phyloP scores from a whole-genome alignment of 2,113 vertebrate species.

The Benitochromis conjunctus region DNA sequence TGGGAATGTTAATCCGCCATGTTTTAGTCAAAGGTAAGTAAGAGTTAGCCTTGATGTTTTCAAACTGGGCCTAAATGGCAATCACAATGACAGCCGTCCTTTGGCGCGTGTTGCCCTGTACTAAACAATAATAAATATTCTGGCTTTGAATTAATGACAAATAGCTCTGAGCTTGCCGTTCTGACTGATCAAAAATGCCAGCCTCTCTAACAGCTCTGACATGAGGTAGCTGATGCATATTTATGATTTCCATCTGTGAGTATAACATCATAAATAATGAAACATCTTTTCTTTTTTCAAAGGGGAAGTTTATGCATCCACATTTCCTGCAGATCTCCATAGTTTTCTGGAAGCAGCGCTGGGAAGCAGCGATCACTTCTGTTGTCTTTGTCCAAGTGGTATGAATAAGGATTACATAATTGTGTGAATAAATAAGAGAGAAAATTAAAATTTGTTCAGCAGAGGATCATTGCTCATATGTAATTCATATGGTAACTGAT shows the following conservation, averaged over 20 bases:
- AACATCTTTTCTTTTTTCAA: neutral
- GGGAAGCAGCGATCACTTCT: neutral
- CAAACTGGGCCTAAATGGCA: neutral
- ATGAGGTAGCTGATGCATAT: constrained; percentile 54
- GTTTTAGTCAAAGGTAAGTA: neutral
- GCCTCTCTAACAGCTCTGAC: constrained; percentile 46
- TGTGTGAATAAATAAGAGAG: neutral
- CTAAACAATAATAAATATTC: constrained; percentile 48
- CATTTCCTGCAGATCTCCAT: neutral
- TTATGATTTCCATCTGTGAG: constrained; percentile 58
- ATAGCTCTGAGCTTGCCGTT: constrained; percentile 30
- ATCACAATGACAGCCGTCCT: neutral
- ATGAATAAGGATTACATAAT: neutral
- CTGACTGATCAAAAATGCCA: constrained; percentile 50
- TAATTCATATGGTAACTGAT: neutral
- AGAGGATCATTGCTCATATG: neutral
- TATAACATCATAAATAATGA: constrained; percentile 42
- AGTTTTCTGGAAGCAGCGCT: neutral
- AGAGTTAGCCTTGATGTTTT: neutral
- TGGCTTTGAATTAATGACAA: constrained; percentile 56
- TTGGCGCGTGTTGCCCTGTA: neutral
- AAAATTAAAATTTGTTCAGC: neutral
- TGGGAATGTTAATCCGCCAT: neutral
- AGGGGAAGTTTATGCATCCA: neutral
- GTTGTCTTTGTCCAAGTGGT: neutral